Evolutionary conservation across 2,888 invertebrate species (phyloP), one percentile per base, ranked within the genome.

Genomic region (Lasioglossum pauxillum): DNA sequence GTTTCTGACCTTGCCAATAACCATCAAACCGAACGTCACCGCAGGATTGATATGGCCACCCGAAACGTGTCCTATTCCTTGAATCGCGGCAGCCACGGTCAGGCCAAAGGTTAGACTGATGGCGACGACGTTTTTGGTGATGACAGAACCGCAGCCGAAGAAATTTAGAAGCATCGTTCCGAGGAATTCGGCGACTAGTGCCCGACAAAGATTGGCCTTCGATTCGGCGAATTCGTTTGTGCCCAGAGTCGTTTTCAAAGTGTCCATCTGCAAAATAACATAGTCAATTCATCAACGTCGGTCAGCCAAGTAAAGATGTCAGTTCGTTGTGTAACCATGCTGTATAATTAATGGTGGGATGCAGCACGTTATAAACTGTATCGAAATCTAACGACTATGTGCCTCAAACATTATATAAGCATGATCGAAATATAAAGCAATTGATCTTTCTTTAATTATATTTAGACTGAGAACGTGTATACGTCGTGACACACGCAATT

Each of bases 41-140:
- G 99, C 99, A 1, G 99, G 99, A 96, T 99, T 99, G 86, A 99
- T 96, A 95, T 99, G 99, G 16, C 98, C 98, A 3, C 99, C 98
- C 83, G 98, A 98, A 78, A 98, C 96, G 95, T 98, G 98, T 5
- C 98, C 98, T 90, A 98, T 96, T 77, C 97, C 97, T 95, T 98
- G 98, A 53, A 98, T 98, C 90, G 97, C 96, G 86, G 97, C 97
- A 93, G 97, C 98, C 82, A 98, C 97, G n/a, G 97, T 96, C 73
- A 99, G 96, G 71, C 99, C 99, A 95, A 99, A 99, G 38, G 98
- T 96, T 67, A 99, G 96, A 0, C 98, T 97, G 90, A 98, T 98
- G 91, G 98, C 97, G 14, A 97, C 96, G 78, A 97, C 96, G 91
- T 96, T 95, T 44, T 95, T 96, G n/a, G 95, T 95, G 19, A 96